Evolutionary conservation across 1,140 invertebrate genomes (phyloP).

Genomic region (Grapholita molesta): DNA sequence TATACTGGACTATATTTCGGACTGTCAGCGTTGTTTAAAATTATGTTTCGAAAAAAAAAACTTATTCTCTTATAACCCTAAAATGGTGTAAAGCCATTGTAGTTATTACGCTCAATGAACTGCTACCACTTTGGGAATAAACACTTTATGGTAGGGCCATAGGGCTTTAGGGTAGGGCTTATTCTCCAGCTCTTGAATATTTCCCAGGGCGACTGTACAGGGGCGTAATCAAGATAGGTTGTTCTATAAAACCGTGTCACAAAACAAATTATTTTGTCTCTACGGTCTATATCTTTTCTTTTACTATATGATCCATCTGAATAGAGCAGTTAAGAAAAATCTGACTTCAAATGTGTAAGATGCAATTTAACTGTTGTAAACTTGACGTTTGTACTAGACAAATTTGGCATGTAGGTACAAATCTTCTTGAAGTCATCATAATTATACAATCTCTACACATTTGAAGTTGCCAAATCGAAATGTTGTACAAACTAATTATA

Average conservation of each 20-base stretch:
- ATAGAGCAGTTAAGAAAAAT: background rate
- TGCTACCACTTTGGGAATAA: background rate
- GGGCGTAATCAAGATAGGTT: constrained; percentile 42
- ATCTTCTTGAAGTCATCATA: background rate
- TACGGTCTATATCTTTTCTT: background rate
- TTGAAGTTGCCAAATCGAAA: background rate
- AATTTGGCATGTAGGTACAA: background rate
- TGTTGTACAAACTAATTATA: background rate
- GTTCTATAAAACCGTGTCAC: constrained; percentile 22
- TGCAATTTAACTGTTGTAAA: no score
- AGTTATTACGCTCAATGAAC: background rate
- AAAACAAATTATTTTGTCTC: constrained; percentile 7
- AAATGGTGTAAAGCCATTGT: no score
- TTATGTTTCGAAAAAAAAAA: no score
- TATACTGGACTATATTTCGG: no score
- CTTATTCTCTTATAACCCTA: background rate
- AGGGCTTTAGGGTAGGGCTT: background rate
- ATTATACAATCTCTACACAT: background rate
- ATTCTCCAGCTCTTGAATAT: background rate
- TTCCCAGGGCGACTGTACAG: background rate
- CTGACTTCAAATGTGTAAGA: background rate
- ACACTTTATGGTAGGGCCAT: background rate
- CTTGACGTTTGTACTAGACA: no score
- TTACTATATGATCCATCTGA: background rate
- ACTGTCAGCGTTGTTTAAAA: no score